A percentile compares a stretch with the other conserved stretches of the same genome.
These are phyloP conservation scores for Callocephalon fimbriatum DNA, from an alignment of 2,113 vertebrate species.

Conservation along the genomic window DNA sequence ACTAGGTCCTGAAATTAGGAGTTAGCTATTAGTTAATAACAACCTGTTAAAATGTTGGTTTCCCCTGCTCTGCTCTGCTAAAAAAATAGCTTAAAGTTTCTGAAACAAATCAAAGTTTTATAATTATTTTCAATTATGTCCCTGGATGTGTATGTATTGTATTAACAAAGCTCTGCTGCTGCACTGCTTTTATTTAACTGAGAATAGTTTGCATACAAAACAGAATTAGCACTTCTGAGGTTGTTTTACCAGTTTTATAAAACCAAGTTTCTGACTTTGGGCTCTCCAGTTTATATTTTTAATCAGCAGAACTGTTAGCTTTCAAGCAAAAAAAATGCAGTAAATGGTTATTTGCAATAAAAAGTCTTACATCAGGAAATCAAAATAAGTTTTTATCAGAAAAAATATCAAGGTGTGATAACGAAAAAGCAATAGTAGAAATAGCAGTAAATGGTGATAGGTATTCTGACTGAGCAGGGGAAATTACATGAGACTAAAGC, in stretches of 20 bases:
- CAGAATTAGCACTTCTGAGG: not conserved
- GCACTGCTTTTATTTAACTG: not conserved
- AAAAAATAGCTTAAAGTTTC: not conserved
- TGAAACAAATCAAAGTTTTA: not conserved
- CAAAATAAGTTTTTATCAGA: not conserved
- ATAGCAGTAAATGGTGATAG: not conserved
- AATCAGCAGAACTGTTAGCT: not conserved
- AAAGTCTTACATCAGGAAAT: not conserved
- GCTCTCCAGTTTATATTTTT: not conserved
- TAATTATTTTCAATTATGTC: not conserved
- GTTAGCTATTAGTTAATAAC: not conserved
- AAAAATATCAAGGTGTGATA: not conserved
- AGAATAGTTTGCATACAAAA: not conserved
- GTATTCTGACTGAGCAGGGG: not conserved
- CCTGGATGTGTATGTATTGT: not conserved
- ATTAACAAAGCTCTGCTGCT: not conserved
- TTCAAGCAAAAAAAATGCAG: not conserved
- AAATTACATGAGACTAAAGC: not conserved
- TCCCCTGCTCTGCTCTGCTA: not conserved
- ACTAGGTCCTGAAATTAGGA: not conserved
- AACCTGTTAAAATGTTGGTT: not conserved
- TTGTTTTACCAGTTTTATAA: not conserved
- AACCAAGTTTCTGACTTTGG: not conserved
- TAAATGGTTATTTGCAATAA: not conserved
- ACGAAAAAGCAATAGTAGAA: not conserved